Evolutionary conservation across 2,797 vertebrate species (phyloP).

Genomic region (Darevskia mixta): DNA sequence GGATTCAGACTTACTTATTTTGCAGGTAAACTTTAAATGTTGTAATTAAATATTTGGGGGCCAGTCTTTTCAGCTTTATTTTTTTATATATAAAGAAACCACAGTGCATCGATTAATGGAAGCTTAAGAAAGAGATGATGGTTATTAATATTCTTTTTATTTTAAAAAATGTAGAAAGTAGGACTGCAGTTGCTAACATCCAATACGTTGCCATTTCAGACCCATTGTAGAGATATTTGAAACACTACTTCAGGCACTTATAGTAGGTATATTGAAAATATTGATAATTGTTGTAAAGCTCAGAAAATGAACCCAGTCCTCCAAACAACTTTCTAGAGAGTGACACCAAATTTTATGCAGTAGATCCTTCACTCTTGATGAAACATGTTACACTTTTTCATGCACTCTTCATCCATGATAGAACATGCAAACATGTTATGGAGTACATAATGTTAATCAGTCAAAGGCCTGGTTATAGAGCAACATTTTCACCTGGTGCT

Average conservation of each 20-base stretch:
- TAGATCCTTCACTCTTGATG: too few species aligned
- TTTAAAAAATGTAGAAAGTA: not conserved
- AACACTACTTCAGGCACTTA: not conserved
- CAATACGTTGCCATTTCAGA: not conserved
- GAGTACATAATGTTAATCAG: too few species aligned
- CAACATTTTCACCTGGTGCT: too few species aligned
- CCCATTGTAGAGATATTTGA: not conserved
- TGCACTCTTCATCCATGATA: not conserved
- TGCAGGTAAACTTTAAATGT: constrained; percentile 82
- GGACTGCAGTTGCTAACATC: not conserved
- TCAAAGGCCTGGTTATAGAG: too few species aligned
- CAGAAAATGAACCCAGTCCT: not conserved
- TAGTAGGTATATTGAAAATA: not conserved
- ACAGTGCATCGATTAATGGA: too few species aligned
- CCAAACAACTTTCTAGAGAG: not conserved
- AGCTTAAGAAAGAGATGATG: too few species aligned
- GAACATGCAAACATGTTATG: not conserved
- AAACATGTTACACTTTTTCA: too few species aligned
- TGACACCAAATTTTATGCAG: not conserved
- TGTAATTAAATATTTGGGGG: not conserved
- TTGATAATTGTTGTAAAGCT: not conserved
- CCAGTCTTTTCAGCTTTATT: not conserved
- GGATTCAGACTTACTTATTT: constrained; percentile 94
- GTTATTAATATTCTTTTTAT: too few species aligned
- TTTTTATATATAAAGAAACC: too few species aligned